Base-by-base conservation (phyloP, 2,888 invertebrate genomes). In the Meandrusa payeni region DNA sequence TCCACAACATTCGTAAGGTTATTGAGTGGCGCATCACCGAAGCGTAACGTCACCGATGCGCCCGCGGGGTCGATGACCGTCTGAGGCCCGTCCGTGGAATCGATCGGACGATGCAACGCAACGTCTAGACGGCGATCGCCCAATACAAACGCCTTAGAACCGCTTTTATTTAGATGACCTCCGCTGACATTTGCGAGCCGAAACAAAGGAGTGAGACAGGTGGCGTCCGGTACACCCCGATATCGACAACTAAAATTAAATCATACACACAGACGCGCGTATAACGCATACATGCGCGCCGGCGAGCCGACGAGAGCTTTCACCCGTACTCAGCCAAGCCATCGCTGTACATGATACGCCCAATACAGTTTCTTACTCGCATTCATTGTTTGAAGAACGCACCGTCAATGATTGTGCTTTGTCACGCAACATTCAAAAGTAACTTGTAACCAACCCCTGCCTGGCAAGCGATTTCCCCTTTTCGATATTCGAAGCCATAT, bases 21-120 rank as follows among this genome's bases (percentile, higher is more conserved):
- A 77, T 67, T 69, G 76, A 76, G 70, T 77, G 76, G 83, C 83
- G 85, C 81, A 82, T 80, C 86, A 80, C 67, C 81, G 72, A 66
- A 85, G 85, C 85, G 85, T 75, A 83, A 83, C 86, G 86, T 87
- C 86, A 86, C 79, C 83, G 85, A 86, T 82, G 86, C 83, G 81
- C 79, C 78, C 78, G 73, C 69, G 80, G 78, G 86, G 85, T 86
- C 85, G 77, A 71, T 64, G 86, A 83, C 85, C 86, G 85, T 79
- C 85, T 81, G 78, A 79, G 75, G 79, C 74, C 72, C 64, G 75
- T 72, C 74, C 82, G 78, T 78, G 76, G 82, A 79, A 87, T 87
- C 86, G 86, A 87, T 87, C 77, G 82, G 76, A 76, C 86, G 77
- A 79, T 80, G 82, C 83, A 82, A 78, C 76, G 64, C 74, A 76